phyloP scores from a whole-genome alignment of 2,797 vertebrate species.

The Myripristis jacobus region DNA sequence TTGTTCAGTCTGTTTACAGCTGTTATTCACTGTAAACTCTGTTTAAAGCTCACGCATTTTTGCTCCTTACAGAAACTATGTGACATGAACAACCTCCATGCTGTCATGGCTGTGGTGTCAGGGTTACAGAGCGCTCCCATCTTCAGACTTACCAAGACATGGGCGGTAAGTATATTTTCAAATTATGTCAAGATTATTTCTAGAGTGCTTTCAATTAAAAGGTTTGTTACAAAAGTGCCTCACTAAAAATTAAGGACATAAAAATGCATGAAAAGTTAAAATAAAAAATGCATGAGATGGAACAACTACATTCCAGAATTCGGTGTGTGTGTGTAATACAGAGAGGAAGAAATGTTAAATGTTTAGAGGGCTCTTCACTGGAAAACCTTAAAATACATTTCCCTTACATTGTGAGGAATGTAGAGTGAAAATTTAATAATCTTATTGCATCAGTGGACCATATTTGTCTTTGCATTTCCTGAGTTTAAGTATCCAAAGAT shows the following conservation, averaged over 20 bases:
- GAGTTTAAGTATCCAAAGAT: no score
- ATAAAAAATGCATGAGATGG: constrained; percentile 3
- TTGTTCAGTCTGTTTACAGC: neutral
- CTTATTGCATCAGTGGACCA: no score
- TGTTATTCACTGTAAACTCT: constrained; percentile 9
- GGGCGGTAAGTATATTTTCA: constrained; percentile 91
- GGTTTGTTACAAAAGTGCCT: neutral
- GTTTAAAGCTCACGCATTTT: neutral
- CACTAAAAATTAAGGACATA: constrained; percentile 5
- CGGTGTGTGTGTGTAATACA: neutral
- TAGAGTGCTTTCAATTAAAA: constrained; percentile 25
- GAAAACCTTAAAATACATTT: no score
- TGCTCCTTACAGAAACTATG: constrained; percentile 90
- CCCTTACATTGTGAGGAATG: no score
- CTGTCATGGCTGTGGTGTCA: constrained; percentile 98
- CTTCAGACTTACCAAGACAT: constrained; percentile 96
- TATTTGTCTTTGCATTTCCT: no score
- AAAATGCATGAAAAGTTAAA: constrained; percentile 1
- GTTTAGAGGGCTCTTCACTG: neutral
- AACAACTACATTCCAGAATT: no score
- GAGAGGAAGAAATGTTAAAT: neutral
- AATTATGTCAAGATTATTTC: constrained; percentile 27
- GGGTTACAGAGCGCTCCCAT: constrained; percentile 97
- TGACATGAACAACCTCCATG: constrained; percentile 97
- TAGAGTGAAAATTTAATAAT: no score